Percentiles rank a stretch among this genome's conserved stretches.
Conservation (phyloP, 2,888 invertebrate species). For the Trachelus tabidus region DNA sequence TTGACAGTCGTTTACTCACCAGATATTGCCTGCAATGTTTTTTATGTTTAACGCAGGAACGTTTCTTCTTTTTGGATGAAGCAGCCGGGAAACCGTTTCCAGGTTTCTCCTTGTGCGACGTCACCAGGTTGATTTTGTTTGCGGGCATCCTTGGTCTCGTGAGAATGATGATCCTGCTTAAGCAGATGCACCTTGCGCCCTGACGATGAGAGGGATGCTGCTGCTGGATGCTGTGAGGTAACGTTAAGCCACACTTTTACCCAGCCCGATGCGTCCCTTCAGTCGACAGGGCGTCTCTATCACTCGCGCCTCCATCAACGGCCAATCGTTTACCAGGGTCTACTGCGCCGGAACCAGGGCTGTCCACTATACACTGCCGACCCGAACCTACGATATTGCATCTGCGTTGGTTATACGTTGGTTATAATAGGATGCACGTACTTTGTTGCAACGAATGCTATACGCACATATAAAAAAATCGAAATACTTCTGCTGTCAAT, state of each 20-base stretch:
- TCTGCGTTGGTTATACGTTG: no score
- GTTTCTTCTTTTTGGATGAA: constrained; percentile 50
- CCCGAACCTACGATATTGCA: background rate
- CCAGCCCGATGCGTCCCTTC: background rate
- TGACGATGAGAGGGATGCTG: background rate
- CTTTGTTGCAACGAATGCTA: background rate
- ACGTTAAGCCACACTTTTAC: background rate
- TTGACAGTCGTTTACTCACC: constrained; percentile 47
- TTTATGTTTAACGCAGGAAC: constrained; percentile 56
- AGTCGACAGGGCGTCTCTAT: background rate
- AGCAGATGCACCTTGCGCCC: background rate
- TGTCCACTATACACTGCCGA: background rate
- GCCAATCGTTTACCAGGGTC: background rate
- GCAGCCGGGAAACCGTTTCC: constrained; percentile 43
- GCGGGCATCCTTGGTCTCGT: constrained; percentile 49
- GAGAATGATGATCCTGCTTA: background rate
- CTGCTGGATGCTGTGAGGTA: background rate
- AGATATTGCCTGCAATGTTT: constrained; percentile 57
- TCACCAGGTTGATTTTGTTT: constrained; percentile 54
- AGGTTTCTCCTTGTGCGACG: constrained; percentile 54
- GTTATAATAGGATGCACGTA: background rate
- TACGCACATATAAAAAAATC: background rate
- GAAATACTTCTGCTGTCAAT: background rate
- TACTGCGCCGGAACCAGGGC: background rate
- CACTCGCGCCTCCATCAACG: background rate